These are phyloP conservation scores for Spisula solida DNA, from an alignment of 2,888 invertebrate species.

Conservation along the genomic window DNA sequence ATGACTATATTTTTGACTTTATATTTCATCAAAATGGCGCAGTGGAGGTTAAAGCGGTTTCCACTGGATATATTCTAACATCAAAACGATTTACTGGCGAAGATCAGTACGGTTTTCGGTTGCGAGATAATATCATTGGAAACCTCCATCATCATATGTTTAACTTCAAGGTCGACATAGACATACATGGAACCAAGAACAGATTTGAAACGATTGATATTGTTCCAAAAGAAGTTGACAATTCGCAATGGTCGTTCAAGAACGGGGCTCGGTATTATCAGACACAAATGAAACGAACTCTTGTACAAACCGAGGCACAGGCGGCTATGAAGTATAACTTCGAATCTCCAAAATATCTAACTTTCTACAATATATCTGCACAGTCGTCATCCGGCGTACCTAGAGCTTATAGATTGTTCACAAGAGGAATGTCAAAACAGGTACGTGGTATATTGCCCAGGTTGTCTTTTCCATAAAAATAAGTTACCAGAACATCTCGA, in stretches of 20 bases:
- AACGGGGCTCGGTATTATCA: slow-evolving; percentile 68
- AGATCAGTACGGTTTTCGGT: slow-evolving; percentile 75
- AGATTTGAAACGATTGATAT: slow-evolving; percentile 83
- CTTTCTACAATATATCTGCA: slow-evolving; percentile 77
- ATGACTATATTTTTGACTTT: slow-evolving; percentile 84
- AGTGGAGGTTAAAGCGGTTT: slow-evolving; percentile 75
- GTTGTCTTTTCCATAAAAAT: background rate
- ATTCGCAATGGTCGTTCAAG: slow-evolving; percentile 60
- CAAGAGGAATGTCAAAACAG: slow-evolving; percentile 78
- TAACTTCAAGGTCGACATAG: slow-evolving; percentile 80
- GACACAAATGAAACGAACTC: slow-evolving; percentile 66
- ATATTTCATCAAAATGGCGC: slow-evolving; percentile 83
- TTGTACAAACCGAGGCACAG: slow-evolving; percentile 76
- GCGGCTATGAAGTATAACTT: slow-evolving; percentile 82
- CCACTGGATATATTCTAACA: slow-evolving; percentile 82
- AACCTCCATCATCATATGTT: slow-evolving; percentile 83
- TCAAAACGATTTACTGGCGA: slow-evolving; percentile 66
- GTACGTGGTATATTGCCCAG: slow-evolving; percentile 13
- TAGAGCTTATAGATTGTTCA: slow-evolving; percentile 78
- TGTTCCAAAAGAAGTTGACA: slow-evolving; percentile 65
- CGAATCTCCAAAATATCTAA: slow-evolving; percentile 79
- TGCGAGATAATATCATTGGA: slow-evolving; percentile 76
- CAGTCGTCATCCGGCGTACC: slow-evolving; percentile 75
- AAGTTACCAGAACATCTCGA: background rate
- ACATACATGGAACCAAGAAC: slow-evolving; percentile 81